A percentile compares a stretch with the other conserved stretches of the same genome.
These are phyloP conservation scores for Ladona fulva DNA, from an alignment of 1,140 invertebrate species.

Conservation along the genomic window DNA sequence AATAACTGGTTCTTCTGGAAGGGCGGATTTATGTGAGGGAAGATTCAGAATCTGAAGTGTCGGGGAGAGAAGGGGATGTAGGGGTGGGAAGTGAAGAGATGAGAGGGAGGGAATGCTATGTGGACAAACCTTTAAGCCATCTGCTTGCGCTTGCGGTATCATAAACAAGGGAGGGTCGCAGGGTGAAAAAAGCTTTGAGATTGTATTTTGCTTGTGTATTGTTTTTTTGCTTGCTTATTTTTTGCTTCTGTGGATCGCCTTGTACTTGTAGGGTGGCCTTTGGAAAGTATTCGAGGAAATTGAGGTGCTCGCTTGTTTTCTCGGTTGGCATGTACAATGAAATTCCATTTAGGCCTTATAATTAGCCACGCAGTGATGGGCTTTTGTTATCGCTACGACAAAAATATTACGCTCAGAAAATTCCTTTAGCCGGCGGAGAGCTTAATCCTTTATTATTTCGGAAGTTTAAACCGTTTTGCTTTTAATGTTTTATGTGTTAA, in stretches of 20 bases:
- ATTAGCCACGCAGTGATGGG: neutral
- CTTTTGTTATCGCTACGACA: neutral
- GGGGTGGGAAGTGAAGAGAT: neutral
- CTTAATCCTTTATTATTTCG: too few species aligned
- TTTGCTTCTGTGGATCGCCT: neutral
- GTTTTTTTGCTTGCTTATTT: neutral
- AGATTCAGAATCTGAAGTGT: neutral
- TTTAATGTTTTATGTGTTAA: too few species aligned
- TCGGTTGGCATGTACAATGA: neutral
- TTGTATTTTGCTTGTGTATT: neutral
- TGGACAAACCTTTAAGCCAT: neutral
- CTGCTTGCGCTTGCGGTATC: neutral
- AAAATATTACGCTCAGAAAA: neutral
- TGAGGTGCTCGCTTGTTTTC: neutral
- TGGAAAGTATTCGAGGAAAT: neutral
- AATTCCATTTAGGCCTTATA: neutral
- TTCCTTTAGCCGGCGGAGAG: neutral
- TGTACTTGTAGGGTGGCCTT: neutral
- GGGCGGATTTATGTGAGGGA: slow-evolving; percentile 3
- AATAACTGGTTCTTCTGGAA: neutral
- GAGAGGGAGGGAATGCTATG: neutral
- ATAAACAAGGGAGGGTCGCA: neutral
- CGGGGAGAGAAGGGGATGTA: neutral
- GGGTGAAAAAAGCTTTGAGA: neutral
- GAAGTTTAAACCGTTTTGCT: too few species aligned